Evolutionary conservation across 1,140 invertebrate genomes (phyloP).

Genomic region (Polypedilum pembai): DNA sequence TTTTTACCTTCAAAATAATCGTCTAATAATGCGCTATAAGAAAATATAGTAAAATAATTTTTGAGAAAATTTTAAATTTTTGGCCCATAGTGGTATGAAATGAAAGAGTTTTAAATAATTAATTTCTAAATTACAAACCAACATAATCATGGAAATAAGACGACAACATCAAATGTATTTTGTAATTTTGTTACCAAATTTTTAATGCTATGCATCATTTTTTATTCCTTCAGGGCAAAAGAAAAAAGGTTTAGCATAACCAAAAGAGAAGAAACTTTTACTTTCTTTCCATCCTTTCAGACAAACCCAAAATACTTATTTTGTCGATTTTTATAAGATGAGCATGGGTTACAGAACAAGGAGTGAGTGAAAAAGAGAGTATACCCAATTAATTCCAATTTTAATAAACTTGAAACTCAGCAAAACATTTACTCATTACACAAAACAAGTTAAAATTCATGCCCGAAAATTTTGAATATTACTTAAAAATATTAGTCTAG

Average conservation of each 20-base stretch:
- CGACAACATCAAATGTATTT: too few relatives aligned
- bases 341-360: neutral
- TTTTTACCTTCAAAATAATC: too few relatives aligned
- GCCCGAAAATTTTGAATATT: neutral
- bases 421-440: constrained; percentile 7
- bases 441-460: too few relatives aligned
- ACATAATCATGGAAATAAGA: too few relatives aligned
- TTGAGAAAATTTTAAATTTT: too few relatives aligned
- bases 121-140: too few relatives aligned
- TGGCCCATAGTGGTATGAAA: too few relatives aligned
- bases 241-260: neutral
- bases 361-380: neutral
- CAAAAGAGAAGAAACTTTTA: neutral
- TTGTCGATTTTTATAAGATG: neutral
- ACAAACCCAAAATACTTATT: neutral
- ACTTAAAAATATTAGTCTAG: neutral
- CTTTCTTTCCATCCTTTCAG: neutral
- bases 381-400: neutral
- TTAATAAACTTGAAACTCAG: constrained; percentile 13
- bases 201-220: neutral
- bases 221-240: neutral
- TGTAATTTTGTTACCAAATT: neutral
- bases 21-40: too few relatives aligned
- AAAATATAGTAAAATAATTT: too few relatives aligned
- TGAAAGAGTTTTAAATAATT: too few relatives aligned